Evolutionary conservation across 92 coral and sea anemone species (phyloP), one percentile per base, ranked within the genome.

Genomic region (Anthopleura xanthogrammica): DNA sequence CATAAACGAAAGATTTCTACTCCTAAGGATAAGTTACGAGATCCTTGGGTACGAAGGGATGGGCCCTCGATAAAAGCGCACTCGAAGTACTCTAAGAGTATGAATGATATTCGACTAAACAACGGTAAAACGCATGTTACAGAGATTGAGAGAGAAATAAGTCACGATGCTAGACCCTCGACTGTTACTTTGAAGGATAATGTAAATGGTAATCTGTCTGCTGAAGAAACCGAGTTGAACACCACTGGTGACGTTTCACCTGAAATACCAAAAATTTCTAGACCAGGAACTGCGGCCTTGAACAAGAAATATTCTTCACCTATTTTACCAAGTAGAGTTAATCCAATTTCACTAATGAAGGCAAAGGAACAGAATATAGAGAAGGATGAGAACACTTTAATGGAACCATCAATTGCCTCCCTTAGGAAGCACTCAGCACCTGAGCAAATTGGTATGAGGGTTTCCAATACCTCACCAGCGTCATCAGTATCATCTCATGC

Each of bases 101-200:
- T 93, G 80, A 90, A 89, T 48, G 97, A 91, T 82, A 91, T 93
- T 14, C 78, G 94, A 46, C 74, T 83, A 39, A 77, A 87, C 20
- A 81, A 81, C 55, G 57, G 58, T 22, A 64, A 24, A 5, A 16
- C 72, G 20, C 84, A 80, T 55, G 76, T 88, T 7, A 83, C 92
- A 42, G 90, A 82, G 20, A 87, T 83, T 36, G 95, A 92, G 36
- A 86, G 36, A 83, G 81, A 86, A 8, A 80, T 78, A n/a, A 86
- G 79, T 64, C 86, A 85, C 74, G 85, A 80, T 43, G 84, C 82
- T 24, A 77, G 90, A 39, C 92, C 88, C 60, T 83, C 60, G 23
- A 91, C 85, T 74, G 90, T 73, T 54, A 91, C 82, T 54, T 90
- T 87, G 58, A 77, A 77, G 41, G 77, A 83, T 6, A 72, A 54